These are phyloP conservation scores for Diorhabda elongata DNA, from an alignment of 1,140 invertebrate species.

Conservation along the genomic window DNA sequence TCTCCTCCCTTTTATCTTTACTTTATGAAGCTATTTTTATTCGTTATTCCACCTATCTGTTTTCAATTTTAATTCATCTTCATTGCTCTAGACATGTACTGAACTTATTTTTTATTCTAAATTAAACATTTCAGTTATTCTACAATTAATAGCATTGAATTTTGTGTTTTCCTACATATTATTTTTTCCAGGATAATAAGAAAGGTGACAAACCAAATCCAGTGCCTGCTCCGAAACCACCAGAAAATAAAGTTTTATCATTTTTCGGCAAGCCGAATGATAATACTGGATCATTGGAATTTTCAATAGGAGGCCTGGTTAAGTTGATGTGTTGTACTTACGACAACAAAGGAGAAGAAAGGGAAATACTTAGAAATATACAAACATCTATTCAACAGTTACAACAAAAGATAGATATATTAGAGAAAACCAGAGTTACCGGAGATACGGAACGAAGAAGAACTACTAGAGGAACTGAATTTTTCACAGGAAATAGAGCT, in stretches of 20 bases:
- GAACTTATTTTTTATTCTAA: too few species aligned
- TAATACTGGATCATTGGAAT: slow-evolving; percentile 58
- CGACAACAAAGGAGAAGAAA: slow-evolving; percentile 51
- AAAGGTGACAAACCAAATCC: not conserved
- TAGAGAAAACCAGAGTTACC: slow-evolving; percentile 17
- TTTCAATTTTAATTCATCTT: too few species aligned
- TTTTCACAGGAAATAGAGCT: slow-evolving; percentile 19
- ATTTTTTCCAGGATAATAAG: not conserved
- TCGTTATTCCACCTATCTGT: too few species aligned
- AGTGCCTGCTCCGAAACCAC: not conserved
- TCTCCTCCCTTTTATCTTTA: too few species aligned
- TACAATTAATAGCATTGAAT: too few species aligned
- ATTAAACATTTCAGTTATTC: too few species aligned
- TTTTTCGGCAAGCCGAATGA: slow-evolving; percentile 44
- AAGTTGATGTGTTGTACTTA: slow-evolving; percentile 60
- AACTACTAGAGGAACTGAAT: not conserved
- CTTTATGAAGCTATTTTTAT: too few species aligned
- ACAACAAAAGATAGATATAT: slow-evolving; percentile 21
- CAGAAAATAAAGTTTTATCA: slow-evolving; percentile 26
- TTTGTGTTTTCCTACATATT: too few species aligned
- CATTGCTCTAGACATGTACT: too few species aligned
- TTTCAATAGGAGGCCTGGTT: slow-evolving; percentile 60
- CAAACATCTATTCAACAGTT: slow-evolving; percentile 25
- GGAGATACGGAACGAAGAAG: not conserved
- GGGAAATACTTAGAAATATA: slow-evolving; percentile 55